Base-by-base conservation (phyloP, 2,113 vertebrate genomes). In the Bostrychus sinensis region DNA sequence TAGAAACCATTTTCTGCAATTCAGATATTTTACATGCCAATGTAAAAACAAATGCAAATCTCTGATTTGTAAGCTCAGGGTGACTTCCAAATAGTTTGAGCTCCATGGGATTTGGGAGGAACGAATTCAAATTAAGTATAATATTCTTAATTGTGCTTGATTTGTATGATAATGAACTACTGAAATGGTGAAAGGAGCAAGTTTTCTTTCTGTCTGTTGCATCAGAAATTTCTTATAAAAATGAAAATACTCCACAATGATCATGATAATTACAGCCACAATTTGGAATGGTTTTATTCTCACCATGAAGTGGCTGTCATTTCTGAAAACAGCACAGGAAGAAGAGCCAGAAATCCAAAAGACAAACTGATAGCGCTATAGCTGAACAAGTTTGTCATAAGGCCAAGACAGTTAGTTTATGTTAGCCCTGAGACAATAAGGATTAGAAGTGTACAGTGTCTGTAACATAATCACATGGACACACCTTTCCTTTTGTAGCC, bases 391-490 rank as follows among this genome's bases (percentile, higher is more conserved):
- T 14, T 62, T 56, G 51, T 12, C 25, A 16, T 19, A 51, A 36
- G n/a, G 39, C 53, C 66, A 26, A 36, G 20, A 9, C 26, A 23
- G 23, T 46, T 53, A 43, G 9, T 61, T 41, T 70, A 46, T 58
- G 14, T 50, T 65, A 20, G 20, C 19, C 26, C 57, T 48, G 17
- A 32, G 16, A 57, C n/a, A 17, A 37, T 43, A 46, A 50, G 38
- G 42, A 36, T 69, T 51, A 36, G 32, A 9, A 59, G 37, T 43
- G 36, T 64, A 36, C 42, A 39, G 34, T 58, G 12, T 58, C 61
- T 73, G 71, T 82, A 78, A 87, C 37, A 67, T 34, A 48, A 87
- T 80, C 19, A 71, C 46, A 7, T 46, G 3, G 63, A 58, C 79
- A 86, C 84, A 69, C 86, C 80, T 59, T 61, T 26, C n/a, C 51